phyloP scores from a whole-genome alignment of 2,888 invertebrate species.

The Lithodes maja region DNA sequence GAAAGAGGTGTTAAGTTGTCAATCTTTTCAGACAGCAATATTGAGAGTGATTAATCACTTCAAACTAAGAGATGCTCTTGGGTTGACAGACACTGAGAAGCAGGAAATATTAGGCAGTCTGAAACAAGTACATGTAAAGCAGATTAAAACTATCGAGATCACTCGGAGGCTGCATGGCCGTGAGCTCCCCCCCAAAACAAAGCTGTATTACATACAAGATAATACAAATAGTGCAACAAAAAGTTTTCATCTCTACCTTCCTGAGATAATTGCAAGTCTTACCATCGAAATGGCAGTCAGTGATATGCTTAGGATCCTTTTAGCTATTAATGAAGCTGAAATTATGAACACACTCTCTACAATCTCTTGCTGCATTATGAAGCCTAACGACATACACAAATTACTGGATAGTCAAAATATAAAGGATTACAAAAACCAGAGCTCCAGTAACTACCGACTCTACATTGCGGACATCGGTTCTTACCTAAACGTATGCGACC shows the following conservation, averaged over 20 bases:
- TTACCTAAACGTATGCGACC: constrained; percentile 8
- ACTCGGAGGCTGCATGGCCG: background rate
- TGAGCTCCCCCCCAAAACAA: background rate
- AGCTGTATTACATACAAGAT: background rate
- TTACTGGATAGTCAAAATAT: constrained; percentile 5
- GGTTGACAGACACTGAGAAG: background rate
- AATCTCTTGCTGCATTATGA: background rate
- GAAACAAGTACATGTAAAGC: background rate
- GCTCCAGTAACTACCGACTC: background rate
- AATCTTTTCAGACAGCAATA: constrained; percentile 16
- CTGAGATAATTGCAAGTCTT: background rate
- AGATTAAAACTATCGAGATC: background rate
- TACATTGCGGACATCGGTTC: constrained; percentile 23
- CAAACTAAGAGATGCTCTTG: background rate
- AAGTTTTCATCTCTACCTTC: constrained; percentile 1
- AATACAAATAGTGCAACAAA: background rate
- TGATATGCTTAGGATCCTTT: background rate
- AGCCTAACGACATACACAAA: constrained; percentile 19
- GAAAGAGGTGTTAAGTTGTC: background rate
- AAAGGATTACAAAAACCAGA: background rate
- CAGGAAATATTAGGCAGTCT: background rate
- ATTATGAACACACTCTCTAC: background rate
- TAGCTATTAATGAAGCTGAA: background rate
- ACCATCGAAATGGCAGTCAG: background rate
- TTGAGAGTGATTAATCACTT: constrained; percentile 37